A percentile compares a stretch with the other conserved stretches of the same genome.
These are phyloP conservation scores for Hetaerina americana DNA, from an alignment of 1,140 invertebrate genomes.

Conservation along the genomic window DNA sequence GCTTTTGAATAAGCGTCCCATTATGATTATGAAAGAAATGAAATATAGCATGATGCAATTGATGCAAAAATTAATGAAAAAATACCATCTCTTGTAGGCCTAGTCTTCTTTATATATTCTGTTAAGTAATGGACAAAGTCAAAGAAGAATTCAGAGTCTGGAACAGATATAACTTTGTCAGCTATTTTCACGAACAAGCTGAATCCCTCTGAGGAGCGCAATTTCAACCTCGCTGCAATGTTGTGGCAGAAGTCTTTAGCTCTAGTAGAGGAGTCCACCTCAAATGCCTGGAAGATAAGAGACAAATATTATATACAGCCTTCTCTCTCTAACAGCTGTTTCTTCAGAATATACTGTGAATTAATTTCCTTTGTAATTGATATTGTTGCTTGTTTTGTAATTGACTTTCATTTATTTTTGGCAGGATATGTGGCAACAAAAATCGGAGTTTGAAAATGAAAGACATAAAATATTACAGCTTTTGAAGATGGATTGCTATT, in stretches of 20 bases:
- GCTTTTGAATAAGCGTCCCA: too few relatives aligned
- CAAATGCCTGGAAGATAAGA: conserved; percentile 36
- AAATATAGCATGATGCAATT: too few relatives aligned
- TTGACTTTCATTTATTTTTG: too few relatives aligned
- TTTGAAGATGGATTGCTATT: too few relatives aligned
- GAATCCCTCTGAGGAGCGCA: conserved; percentile 73
- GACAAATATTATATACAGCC: too few relatives aligned
- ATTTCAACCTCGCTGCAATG: conserved; percentile 57
- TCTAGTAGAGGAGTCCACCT: conserved; percentile 71
- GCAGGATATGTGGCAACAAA: too few relatives aligned
- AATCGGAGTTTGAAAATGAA: too few relatives aligned
- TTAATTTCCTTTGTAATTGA: too few relatives aligned
- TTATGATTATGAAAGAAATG: too few relatives aligned
- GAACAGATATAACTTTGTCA: conserved; percentile 88
- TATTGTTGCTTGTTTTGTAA: too few relatives aligned
- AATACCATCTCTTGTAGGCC: conserved; percentile 57
- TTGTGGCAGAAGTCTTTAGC: conserved; percentile 74
- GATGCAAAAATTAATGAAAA: not conserved
- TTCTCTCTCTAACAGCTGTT: not conserved
- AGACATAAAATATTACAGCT: not conserved
- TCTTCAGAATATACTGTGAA: too few relatives aligned
- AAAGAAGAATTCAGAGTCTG: conserved; percentile 87
- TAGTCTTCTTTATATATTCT: conserved; percentile 76
- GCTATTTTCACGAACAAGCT: conserved; percentile 85
- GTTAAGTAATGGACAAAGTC: conserved; percentile 82